A percentile compares a stretch with the other conserved stretches of the same genome.
phyloP scores from a whole-genome alignment of 2,113 vertebrate genomes.

The Scomber colias region DNA sequence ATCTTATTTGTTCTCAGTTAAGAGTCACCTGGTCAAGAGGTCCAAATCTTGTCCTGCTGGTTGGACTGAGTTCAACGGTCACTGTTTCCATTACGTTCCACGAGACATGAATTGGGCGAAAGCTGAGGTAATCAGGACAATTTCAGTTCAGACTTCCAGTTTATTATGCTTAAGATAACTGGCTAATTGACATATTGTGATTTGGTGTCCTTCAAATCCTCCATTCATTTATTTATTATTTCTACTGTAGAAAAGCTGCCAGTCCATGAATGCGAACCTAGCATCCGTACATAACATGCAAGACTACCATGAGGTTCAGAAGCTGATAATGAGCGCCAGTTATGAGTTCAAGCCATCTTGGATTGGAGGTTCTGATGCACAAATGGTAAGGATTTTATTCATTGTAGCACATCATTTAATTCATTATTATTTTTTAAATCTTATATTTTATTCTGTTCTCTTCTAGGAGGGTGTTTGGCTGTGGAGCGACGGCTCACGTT shows the following conservation, averaged over 20 bases:
- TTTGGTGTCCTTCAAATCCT: background rate
- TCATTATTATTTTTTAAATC: background rate
- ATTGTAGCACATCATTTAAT: background rate
- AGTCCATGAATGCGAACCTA: background rate
- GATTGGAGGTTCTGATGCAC: conserved; percentile 10
- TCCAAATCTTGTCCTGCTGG: fast-evolving
- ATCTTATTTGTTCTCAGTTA: background rate
- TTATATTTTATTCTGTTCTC: background rate
- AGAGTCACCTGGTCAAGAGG: background rate
- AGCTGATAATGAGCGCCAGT: fast-evolving
- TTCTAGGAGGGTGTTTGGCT: background rate
- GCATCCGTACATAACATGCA: background rate
- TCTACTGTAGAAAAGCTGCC: background rate
- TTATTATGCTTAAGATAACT: no score
- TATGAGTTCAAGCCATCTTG: fast-evolving
- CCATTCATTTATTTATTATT: background rate
- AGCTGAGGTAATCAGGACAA: background rate
- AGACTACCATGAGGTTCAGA: background rate
- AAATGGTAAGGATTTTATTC: background rate
- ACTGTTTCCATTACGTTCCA: background rate
- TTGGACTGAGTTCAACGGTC: background rate
- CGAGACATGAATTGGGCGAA: background rate
- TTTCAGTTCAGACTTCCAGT: no score
- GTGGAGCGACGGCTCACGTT: background rate
- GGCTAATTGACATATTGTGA: background rate